Evolutionary conservation across 1,140 invertebrate genomes (phyloP).

Genomic region (Listronotus bonariensis): DNA sequence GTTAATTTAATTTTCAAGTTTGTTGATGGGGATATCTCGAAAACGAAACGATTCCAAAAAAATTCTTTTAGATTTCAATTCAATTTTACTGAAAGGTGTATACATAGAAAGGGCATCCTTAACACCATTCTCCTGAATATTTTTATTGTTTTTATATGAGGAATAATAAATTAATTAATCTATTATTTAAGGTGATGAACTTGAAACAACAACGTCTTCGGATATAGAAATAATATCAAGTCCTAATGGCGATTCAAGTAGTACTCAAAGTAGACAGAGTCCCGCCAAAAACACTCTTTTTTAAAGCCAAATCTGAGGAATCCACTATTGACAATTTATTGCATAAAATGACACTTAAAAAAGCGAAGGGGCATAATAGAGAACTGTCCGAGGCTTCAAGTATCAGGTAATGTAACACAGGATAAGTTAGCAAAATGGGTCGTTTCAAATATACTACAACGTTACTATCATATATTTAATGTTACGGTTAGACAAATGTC

Average conservation of each 20-base stretch:
- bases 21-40: no score
- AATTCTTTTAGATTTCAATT: no score
- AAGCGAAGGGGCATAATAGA: constrained; percentile 72
- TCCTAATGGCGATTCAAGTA: constrained; percentile 80
- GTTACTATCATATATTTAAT: no score
- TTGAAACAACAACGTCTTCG: constrained; percentile 92
- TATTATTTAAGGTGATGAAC: constrained; percentile 70
- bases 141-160: no score
- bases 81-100: no score
- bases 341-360: constrained; percentile 55
- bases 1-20: no score
- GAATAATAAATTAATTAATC: no score
- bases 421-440: background rate
- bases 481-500: no score
- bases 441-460: background rate
- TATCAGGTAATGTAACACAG: constrained; percentile 47
- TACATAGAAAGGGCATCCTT: no score
- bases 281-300: constrained; percentile 68
- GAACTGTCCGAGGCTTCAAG: constrained; percentile 77
- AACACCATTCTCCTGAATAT: no score
- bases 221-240: constrained; percentile 97
- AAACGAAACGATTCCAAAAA: no score
- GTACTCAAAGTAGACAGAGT: constrained; percentile 70
- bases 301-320: constrained; percentile 55
- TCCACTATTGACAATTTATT: constrained; percentile 61